A percentile compares a stretch with the other conserved stretches of the same genome.
Conservation (phyloP, 2,888 invertebrate species). For the Ceramica pisi region DNA sequence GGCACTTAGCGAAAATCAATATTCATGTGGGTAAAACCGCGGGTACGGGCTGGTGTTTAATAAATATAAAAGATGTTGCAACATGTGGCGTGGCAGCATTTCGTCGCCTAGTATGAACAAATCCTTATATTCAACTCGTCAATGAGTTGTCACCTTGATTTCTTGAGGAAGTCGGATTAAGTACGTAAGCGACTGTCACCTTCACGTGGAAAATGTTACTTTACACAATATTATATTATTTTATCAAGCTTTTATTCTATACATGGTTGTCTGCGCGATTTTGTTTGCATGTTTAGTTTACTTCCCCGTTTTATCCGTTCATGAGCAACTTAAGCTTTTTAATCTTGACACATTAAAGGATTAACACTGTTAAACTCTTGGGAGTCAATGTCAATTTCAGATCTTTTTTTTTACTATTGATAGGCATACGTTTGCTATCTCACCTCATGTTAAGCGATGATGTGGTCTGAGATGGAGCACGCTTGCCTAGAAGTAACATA, state of each 20-base stretch:
- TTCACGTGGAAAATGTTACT: constrained; percentile 32
- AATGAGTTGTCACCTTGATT: constrained; percentile 49
- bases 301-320: background rate
- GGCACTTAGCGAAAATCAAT: too few species aligned
- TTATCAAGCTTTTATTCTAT: background rate
- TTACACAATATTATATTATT: constrained; percentile 1
- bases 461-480: too few species aligned
- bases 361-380: too few species aligned
- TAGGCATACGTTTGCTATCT: too few species aligned
- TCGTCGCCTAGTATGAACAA: constrained; percentile 5
- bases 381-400: too few species aligned
- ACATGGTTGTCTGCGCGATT: background rate
- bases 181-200: constrained; percentile 32
- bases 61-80: background rate
- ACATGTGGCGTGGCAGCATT: background rate
- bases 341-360: too few species aligned
- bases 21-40: too few species aligned
- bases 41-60: background rate
- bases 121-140: constrained; percentile 27
- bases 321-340: too few species aligned
- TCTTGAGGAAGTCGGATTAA: constrained; percentile 41
- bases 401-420: too few species aligned
- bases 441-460: too few species aligned
- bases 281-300: background rate
- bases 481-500: too few species aligned